Evolutionary conservation across 2,113 vertebrate species (phyloP).

Genomic region (Perca fluviatilis): DNA sequence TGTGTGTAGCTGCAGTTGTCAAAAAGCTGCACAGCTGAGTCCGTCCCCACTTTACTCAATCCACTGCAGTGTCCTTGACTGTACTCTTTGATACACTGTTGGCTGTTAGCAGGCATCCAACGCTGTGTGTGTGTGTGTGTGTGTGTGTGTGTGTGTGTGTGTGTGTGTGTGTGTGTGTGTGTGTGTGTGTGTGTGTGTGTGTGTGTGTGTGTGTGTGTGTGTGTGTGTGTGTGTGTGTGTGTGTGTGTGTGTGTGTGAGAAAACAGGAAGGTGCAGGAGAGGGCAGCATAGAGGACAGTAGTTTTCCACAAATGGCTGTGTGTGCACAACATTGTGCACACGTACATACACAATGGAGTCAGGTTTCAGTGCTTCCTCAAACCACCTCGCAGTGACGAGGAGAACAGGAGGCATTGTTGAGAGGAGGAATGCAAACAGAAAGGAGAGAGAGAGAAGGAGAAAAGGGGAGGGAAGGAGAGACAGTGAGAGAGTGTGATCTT

Average conservation of each 20-base stretch:
- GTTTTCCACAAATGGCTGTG: slow-evolving; percentile 68
- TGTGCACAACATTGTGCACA: slow-evolving; percentile 10
- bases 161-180: background rate
- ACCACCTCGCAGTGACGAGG: slow-evolving; percentile 32
- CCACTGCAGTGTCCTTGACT: slow-evolving; percentile 61
- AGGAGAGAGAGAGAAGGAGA: slow-evolving; percentile 11
- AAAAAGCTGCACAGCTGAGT: slow-evolving; percentile 11
- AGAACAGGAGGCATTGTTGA: slow-evolving; percentile 47
- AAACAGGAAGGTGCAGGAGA: slow-evolving; percentile 35
- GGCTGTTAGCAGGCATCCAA: slow-evolving; percentile 11
- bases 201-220: too few relatives aligned
- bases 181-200: too few relatives aligned
- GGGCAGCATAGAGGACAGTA: slow-evolving; percentile 58
- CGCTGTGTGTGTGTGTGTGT: too few relatives aligned
- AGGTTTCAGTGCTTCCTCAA: slow-evolving; percentile 65
- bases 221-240: background rate
- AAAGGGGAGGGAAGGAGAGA: background rate
- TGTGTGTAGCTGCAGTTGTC: background rate
- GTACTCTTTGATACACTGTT: slow-evolving; percentile 16
- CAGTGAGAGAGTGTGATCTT: background rate
- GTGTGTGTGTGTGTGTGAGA: too few relatives aligned
- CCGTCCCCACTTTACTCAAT: background rate
- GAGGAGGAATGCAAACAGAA: slow-evolving; percentile 57
- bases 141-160: too few relatives aligned
- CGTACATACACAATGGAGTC: slow-evolving; percentile 51